phyloP scores from a whole-genome alignment of 2,113 vertebrate genomes.

The Gorsachius goisagi region DNA sequence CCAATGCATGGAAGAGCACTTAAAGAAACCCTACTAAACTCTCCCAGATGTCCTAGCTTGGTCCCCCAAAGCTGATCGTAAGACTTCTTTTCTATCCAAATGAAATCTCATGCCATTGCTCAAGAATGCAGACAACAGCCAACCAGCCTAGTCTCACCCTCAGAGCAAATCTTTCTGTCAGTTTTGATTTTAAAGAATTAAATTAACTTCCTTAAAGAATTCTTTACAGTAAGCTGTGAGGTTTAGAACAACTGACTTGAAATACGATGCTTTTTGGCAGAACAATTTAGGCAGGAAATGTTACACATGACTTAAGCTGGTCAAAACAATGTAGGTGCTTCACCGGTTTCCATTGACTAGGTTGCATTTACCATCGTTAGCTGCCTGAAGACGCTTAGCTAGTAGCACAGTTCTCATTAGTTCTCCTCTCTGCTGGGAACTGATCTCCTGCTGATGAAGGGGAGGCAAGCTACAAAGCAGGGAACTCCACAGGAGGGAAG shows the following conservation, averaged over 20 bases:
- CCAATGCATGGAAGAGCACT: neutral
- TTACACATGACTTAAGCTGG: neutral
- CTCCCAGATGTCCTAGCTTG: neutral
- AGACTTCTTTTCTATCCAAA: neutral
- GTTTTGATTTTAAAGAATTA: neutral
- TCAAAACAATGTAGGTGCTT: neutral
- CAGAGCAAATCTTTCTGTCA: neutral
- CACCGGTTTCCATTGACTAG: neutral
- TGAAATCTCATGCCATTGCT: neutral
- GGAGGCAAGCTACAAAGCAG: neutral
- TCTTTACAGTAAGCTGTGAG: neutral
- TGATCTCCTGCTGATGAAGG: neutral
- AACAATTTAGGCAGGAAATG: neutral
- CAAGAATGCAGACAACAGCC: neutral
- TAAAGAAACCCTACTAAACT: neutral
- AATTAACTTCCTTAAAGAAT: neutral
- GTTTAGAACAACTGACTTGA: neutral
- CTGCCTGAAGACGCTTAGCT: neutral
- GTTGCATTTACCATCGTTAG: neutral
- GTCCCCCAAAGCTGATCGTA: neutral
- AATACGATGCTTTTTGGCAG: neutral
- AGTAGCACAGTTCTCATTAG: neutral
- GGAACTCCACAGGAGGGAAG: neutral
- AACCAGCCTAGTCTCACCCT: neutral
- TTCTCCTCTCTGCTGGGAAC: neutral